Base-by-base conservation (phyloP, 1,140 invertebrate genomes). In the Macrotrachela quadricornifera region DNA sequence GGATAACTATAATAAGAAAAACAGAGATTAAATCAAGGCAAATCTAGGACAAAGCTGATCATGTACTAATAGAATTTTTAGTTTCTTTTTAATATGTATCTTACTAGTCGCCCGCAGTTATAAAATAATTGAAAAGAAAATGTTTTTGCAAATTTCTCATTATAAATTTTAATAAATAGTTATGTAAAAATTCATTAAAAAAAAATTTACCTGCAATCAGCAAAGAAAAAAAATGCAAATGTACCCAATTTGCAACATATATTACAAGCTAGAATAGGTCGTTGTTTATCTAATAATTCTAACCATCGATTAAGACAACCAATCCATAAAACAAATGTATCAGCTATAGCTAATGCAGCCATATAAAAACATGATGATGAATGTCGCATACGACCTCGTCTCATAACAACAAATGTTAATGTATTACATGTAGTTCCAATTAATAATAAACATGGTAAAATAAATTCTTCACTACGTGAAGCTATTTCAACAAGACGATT, bases 221-320 rank as follows among this genome's bases (percentile, higher is more conserved):
- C 21, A 30, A 30, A 30, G 21, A 30, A 30, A 30, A 30, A 57
- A 21, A 57, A 54, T 13, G 53, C 11, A 39, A 59, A 57, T 43
- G 21, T 38, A 14, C 48, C 54, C 15, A 56, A 39, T 42, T 60
- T 58, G 46, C 59, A 60, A 8, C 46, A 18, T 13, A 46, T 38
- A 17, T 56, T 17, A 16, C 46, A 41, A 12, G 53, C n/a, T 11
- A 51, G 45, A n/a, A 37, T 44, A 16, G 56, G 18, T 12, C 18
- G 46, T n/a, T 44, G 59, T 56, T n/a, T 58, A 56, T 10, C 58
- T 55, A 10, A 59, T 57, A 15, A 46, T 45, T 54, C 48, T 14
- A 69, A 53, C 65, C 66, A 69, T 6, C 62, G 66, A 47, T 67
- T 64, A 40, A 67, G 59, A 16, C 60, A 64, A 54, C 65, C 67